Conservation (phyloP, 2,888 invertebrate species). For the Drosophila silvestris region DNA sequence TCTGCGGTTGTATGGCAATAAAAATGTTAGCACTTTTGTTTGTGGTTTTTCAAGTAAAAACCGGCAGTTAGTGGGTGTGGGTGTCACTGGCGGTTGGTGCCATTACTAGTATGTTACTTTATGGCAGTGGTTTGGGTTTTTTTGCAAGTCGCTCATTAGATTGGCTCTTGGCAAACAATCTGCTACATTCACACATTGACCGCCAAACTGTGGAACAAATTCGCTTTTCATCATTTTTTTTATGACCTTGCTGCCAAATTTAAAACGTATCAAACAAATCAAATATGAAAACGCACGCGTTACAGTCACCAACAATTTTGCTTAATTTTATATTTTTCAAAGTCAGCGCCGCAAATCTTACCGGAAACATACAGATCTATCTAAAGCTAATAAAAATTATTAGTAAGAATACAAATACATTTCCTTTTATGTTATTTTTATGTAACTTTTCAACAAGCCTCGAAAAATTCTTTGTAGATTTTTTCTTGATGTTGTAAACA, state of each 20-base stretch:
- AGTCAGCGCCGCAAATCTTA: conserved; percentile 55
- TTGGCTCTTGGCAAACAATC: conserved; percentile 27
- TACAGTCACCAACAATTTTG: conserved; percentile 36
- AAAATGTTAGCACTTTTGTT: conserved; percentile 64
- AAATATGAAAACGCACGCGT: conserved; percentile 51
- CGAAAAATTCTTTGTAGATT: background rate
- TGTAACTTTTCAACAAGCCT: background rate
- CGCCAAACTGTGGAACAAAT: conserved; percentile 38
- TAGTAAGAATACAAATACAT: conserved; percentile 29
- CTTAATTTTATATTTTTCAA: conserved; percentile 51
- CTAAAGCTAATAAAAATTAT: conserved; percentile 62
- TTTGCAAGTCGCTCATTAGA: conserved; percentile 26
- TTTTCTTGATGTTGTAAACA: conserved; percentile 6
- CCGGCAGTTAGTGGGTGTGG: conserved; percentile 30
- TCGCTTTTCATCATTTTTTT: conserved; percentile 46
- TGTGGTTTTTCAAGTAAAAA: conserved; percentile 50
- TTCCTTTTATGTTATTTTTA: background rate
- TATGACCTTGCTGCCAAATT: conserved; percentile 63
- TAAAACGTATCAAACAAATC: conserved; percentile 71
- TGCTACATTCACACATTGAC: conserved; percentile 11
- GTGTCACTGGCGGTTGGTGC: conserved; percentile 33
- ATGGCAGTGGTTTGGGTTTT: conserved; percentile 22
- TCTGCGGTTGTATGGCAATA: conserved; percentile 62
- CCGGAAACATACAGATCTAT: conserved; percentile 64
- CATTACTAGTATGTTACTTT: conserved; percentile 59